phyloP scores from a whole-genome alignment of 2,888 invertebrate species.

The Xestia sexstrigata region DNA sequence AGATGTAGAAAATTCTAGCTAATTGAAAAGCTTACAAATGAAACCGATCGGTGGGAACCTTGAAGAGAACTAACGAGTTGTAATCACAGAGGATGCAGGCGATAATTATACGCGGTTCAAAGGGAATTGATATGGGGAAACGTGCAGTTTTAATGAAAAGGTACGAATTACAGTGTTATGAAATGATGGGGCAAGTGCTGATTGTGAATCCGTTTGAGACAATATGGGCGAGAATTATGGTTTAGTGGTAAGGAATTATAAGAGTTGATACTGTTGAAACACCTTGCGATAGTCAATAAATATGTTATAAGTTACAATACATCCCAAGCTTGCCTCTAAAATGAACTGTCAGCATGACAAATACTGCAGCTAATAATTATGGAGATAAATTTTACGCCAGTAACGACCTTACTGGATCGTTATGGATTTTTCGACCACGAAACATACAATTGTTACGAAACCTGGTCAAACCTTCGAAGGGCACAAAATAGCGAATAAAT shows the following conservation, averaged over 20 bases:
- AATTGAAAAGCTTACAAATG: conserved; percentile 63
- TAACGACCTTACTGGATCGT: neutral
- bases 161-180: conserved; percentile 8
- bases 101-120: conserved; percentile 60
- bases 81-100: conserved; percentile 65
- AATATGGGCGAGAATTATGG: neutral
- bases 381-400: neutral
- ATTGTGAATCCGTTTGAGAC: neutral
- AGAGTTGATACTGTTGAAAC: neutral
- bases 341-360: neutral
- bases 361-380: neutral
- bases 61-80: conserved; percentile 69
- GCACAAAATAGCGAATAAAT: neutral
- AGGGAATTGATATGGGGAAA: conserved; percentile 38
- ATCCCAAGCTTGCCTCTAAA: neutral
- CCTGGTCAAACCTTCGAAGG: neutral
- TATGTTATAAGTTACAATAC: neutral
- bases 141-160: conserved; percentile 34
- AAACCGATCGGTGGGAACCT: conserved; percentile 57
- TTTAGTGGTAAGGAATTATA: neutral
- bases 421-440: neutral
- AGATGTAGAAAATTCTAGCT: conserved; percentile 35
- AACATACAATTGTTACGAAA: conserved; percentile 1
- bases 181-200: neutral
- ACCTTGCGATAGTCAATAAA: neutral